Evolutionary conservation across 2,113 vertebrate genomes (phyloP).

Genomic region (Typhlomys cinereus): DNA sequence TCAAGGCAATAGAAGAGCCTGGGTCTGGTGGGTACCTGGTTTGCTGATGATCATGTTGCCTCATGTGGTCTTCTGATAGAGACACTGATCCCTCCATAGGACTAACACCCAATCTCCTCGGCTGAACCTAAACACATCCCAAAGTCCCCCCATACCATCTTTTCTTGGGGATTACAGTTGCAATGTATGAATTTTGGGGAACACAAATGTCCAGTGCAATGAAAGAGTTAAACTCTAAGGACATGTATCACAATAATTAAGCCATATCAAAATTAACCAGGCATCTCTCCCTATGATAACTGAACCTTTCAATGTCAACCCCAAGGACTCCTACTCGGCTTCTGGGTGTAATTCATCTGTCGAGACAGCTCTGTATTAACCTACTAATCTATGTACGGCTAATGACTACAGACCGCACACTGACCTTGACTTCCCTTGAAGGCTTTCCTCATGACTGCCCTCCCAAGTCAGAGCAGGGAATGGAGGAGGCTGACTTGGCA

Average conservation of each 20-base stretch:
- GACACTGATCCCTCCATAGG: background rate
- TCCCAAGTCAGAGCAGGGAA: background rate
- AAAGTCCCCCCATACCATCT: background rate
- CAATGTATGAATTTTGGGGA: background rate
- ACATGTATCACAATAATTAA: constrained; percentile 38
- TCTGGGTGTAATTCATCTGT: constrained; percentile 47
- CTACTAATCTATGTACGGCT: constrained; percentile 37
- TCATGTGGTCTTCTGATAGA: background rate
- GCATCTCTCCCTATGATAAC: constrained; percentile 50
- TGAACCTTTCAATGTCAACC: constrained; percentile 47
- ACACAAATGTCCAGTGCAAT: background rate
- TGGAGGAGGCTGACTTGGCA: background rate
- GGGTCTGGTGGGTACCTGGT: background rate
- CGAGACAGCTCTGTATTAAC: constrained; percentile 50
- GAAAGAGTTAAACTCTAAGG: constrained; percentile 36
- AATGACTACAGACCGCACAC: constrained; percentile 15
- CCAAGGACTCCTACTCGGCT: constrained; percentile 45
- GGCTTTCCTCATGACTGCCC: background rate
- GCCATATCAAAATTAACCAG: constrained; percentile 50
- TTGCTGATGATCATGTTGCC: background rate
- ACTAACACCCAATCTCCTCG: background rate
- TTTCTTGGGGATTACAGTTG: background rate
- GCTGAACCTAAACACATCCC: background rate
- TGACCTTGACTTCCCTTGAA: constrained; percentile 43
- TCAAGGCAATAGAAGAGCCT: background rate